Evolutionary conservation across 2,113 vertebrate species (phyloP).

Genomic region (Gallinago undulata): DNA sequence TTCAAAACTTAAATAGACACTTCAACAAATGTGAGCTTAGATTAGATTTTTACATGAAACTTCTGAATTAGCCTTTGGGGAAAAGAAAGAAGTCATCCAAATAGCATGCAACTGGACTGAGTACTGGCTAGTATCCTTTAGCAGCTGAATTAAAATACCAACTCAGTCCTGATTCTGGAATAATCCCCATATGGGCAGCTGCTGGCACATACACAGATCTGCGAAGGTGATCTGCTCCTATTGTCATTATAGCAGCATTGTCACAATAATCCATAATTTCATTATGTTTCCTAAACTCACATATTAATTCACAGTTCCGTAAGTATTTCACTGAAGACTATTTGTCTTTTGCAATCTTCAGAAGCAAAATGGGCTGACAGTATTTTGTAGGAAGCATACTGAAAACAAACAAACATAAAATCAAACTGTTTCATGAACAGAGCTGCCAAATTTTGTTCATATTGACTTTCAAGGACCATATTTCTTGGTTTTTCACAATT

Average conservation of each 20-base stretch:
- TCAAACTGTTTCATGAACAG: background rate
- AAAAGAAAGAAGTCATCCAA: background rate
- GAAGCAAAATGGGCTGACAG: background rate
- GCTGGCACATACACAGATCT: background rate
- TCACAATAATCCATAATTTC: background rate
- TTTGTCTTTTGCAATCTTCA: background rate
- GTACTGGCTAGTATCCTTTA: background rate
- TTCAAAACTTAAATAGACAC: background rate
- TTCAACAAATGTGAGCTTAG: background rate
- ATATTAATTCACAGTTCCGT: background rate
- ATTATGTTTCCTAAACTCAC: background rate
- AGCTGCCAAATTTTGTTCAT: background rate
- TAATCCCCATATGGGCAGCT: background rate
- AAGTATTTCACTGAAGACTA: background rate
- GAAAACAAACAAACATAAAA: conserved; percentile 15
- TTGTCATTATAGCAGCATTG: background rate
- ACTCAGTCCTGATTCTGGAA: background rate
- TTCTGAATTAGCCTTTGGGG: background rate
- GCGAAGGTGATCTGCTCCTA: background rate
- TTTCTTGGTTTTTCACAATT: background rate
- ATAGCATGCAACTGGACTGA: background rate
- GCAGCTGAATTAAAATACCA: background rate
- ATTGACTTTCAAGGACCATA: background rate
- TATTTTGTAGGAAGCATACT: background rate
- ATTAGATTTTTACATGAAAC: background rate